These are phyloP conservation scores for Stegostoma tigrinum DNA, from an alignment of 2,113 vertebrate species.

Conservation along the genomic window DNA sequence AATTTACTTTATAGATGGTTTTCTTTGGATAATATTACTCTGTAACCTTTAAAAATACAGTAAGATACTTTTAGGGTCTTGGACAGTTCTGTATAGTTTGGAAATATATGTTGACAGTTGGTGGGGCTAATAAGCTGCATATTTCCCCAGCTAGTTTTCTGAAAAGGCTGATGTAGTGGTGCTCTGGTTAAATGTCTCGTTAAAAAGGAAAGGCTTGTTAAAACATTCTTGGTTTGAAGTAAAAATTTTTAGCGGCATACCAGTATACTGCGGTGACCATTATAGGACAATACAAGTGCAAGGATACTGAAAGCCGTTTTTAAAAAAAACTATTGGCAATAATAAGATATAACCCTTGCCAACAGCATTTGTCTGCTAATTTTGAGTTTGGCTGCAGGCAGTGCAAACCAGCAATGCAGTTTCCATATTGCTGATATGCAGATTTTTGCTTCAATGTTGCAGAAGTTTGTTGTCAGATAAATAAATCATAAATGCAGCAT, in stretches of 20 bases:
- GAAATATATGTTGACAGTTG: neutral
- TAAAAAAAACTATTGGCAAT: neutral
- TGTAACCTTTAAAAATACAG: neutral
- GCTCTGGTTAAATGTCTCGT: neutral
- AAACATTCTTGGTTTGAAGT: neutral
- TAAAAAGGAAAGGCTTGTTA: neutral
- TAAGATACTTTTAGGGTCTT: neutral
- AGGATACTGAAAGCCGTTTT: neutral
- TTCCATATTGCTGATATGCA: constrained; percentile 6
- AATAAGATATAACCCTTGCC: neutral
- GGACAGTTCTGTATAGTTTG: neutral
- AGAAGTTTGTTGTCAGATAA: neutral
- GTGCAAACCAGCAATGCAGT: neutral
- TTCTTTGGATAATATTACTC: neutral
- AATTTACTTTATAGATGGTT: neutral
- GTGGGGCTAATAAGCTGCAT: neutral
- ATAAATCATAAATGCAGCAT: neutral
- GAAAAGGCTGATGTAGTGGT: neutral
- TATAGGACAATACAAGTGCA: neutral
- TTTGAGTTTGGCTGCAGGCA: constrained; percentile 9
- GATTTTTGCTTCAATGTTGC: neutral
- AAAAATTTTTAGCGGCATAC: neutral
- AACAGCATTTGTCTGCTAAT: neutral
- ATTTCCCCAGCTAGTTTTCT: neutral
- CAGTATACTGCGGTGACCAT: neutral